phyloP scores from a whole-genome alignment of 2,888 invertebrate genomes.

The Atherix ibis region DNA sequence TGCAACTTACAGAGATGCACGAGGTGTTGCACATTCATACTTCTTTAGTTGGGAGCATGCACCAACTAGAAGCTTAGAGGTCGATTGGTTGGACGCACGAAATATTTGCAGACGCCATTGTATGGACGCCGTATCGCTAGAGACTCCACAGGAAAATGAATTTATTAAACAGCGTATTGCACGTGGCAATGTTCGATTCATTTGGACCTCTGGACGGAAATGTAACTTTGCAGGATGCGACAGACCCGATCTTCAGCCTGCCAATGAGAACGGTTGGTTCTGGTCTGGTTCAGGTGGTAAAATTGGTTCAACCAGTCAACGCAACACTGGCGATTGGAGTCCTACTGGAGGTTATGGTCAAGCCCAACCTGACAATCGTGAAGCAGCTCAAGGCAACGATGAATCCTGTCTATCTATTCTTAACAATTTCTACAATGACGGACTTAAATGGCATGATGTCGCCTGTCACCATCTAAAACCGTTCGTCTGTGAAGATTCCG shows the following conservation, averaged over 20 bases:
- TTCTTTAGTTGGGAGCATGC: conserved; percentile 88
- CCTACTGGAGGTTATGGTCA: conserved; percentile 76
- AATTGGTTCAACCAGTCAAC: conserved; percentile 74
- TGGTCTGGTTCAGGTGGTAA: conserved; percentile 88
- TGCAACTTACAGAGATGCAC: conserved; percentile 72
- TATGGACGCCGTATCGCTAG: conserved; percentile 84
- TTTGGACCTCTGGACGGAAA: conserved; percentile 85
- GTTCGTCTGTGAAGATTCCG: conserved; percentile 83
- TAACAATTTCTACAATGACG: conserved; percentile 84
- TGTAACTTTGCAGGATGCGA: conserved; percentile 86
- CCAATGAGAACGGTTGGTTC: conserved; percentile 80
- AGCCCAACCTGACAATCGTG: conserved; percentile 77
- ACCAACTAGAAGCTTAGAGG: conserved; percentile 65
- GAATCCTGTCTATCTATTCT: conserved; percentile 78
- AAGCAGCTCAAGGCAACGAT: conserved; percentile 82
- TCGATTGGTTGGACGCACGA: conserved; percentile 80
- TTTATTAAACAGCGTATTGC: conserved; percentile 76
- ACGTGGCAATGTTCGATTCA: conserved; percentile 61
- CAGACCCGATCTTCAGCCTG: conserved; percentile 65
- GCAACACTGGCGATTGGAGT: conserved; percentile 84
- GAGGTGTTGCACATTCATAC: conserved; percentile 78
- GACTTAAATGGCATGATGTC: conserved; percentile 75
- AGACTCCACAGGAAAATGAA: conserved; percentile 81
- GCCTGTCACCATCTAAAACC: conserved; percentile 76
- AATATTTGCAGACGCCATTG: conserved; percentile 85